Evolutionary conservation across 2,888 invertebrate species (phyloP), one percentile per base, ranked within the genome.

Genomic region (Acleris emargana): DNA sequence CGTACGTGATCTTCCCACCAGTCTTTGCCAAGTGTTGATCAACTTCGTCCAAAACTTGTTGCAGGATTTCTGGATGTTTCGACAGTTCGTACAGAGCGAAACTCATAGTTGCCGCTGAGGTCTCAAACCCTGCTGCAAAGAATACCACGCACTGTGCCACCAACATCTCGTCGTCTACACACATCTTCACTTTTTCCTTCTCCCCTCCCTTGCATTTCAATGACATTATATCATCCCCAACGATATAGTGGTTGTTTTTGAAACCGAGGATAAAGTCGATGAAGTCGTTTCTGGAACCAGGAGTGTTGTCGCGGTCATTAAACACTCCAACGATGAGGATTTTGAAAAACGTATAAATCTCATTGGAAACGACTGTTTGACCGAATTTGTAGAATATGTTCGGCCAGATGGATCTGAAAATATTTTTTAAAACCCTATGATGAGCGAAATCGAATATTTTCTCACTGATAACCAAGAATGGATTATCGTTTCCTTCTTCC

Each of bases 81-180:
- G 87, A 83, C 11, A 87, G 67, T 53, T 87, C 85, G 32, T 71
- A 86, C 20, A 87, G 62, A 1, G 78, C 73, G 42, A 72, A 81
- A 28, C 75, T 73, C 16, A 77, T 58, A 0, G 83, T 81, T 0
- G 77, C 77, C 0, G 87, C 75, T 3, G 86, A 82, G 0, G 87
- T 86, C 18, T 87, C 87, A 53, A 76, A 87, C 0, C 87, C 87
- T 22, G 84, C 87, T 0, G 76, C 77, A 42, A 86, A 87, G 61
- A 95, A 94, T 0, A 93, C 75, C 38, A 93, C 86, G 11, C 88
- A 83, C 64, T 94, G 93, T 0, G 93, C 89, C 0, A 86, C 84
- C 32, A 93, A 68, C 64, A 90, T 78, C 6, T 86, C 76, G 9
- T 84, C 64, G 1, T 81, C 79, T 13, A 90, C 55, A 0, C 79